These are phyloP conservation scores for Collichthys lucidus DNA, from an alignment of 2,113 vertebrate genomes.

Conservation along the genomic window DNA sequence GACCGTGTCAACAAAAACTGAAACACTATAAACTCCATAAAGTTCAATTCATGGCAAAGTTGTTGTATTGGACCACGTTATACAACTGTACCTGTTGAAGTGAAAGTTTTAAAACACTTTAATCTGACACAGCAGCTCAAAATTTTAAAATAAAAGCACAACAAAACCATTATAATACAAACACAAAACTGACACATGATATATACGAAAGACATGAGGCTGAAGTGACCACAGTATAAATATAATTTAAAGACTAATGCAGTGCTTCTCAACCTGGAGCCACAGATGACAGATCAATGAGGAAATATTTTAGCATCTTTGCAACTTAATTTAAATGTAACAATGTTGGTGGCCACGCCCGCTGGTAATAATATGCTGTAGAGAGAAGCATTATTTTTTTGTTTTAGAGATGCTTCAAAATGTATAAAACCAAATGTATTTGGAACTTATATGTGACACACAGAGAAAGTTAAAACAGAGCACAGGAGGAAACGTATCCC, in stretches of 20 bases:
- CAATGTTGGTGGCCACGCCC: background rate
- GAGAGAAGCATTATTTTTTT: background rate
- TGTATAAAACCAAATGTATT: background rate
- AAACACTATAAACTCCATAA: too few species aligned
- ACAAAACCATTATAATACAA: background rate
- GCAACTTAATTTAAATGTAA: background rate
- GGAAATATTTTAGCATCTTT: background rate
- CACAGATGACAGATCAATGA: too few species aligned
- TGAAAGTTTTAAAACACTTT: background rate
- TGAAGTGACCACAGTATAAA: too few species aligned
- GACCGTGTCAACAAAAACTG: too few species aligned
- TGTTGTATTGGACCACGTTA: too few species aligned
- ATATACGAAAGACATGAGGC: too few species aligned
- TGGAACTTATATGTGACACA: background rate
- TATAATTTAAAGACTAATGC: background rate
- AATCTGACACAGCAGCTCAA: background rate
- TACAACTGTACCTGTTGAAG: too few species aligned
- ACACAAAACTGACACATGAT: too few species aligned
- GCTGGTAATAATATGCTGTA: background rate
- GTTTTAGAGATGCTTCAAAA: background rate
- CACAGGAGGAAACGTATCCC: background rate
- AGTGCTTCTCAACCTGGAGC: background rate
- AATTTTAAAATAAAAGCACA: background rate
- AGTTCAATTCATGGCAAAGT: too few species aligned
- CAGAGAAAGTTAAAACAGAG: background rate